phyloP scores from a whole-genome alignment of 2,797 vertebrate genomes.

The Euphonia xanthogaster region DNA sequence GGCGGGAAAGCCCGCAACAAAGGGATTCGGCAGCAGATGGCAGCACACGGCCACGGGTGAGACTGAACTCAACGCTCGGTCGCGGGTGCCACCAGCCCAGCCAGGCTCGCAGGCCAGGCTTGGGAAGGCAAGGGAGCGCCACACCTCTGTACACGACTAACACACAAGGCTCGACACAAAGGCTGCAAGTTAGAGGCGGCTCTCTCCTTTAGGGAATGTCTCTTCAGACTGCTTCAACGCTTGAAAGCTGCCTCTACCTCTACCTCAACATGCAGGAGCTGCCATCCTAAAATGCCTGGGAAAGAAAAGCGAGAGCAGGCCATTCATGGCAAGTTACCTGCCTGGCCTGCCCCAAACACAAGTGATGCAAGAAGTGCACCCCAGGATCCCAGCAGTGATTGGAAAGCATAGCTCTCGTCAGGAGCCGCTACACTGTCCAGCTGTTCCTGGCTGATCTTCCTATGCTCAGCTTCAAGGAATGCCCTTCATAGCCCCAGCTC shows the following conservation, averaged over 20 bases:
- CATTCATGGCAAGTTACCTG: background rate
- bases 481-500: background rate
- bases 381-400: background rate
- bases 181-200: background rate
- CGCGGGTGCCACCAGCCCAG: fast-evolving
- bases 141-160: background rate
- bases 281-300: background rate
- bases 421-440: background rate
- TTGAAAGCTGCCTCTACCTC: background rate
- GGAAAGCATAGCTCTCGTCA: background rate
- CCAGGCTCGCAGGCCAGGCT: background rate
- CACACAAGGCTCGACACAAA: background rate
- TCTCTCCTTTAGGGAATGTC: background rate
- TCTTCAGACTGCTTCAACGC: background rate
- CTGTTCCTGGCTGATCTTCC: background rate
- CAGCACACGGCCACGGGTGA: background rate
- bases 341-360: background rate
- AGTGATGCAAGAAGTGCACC: background rate
- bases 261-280: background rate
- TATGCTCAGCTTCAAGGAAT: background rate
- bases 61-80: background rate
- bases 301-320: background rate
- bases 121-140: background rate
- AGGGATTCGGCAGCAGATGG: background rate
- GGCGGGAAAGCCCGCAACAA: background rate